Evolutionary conservation across 2,888 invertebrate genomes (phyloP).

Genomic region (Choristoneura rosaceana): DNA sequence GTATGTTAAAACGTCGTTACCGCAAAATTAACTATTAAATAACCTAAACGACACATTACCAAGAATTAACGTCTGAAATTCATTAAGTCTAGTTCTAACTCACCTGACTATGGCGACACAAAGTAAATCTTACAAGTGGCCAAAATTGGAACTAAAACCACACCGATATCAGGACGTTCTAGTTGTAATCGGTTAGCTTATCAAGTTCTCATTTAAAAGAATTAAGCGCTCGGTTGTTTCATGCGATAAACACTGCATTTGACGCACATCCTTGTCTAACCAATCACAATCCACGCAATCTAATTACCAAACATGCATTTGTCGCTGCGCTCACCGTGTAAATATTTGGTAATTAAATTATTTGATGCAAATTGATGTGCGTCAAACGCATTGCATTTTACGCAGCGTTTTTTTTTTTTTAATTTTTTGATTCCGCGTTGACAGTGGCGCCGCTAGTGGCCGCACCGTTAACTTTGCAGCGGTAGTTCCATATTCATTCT

Average conservation of each 20-base stretch:
- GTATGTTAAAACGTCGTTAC: conserved; percentile 30
- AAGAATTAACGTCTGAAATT: conserved; percentile 14
- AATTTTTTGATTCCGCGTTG: not conserved
- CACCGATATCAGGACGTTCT: not conserved
- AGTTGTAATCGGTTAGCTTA: not conserved
- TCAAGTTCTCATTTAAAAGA: not conserved
- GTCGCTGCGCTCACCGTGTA: too few species aligned
- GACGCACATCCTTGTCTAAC: too few species aligned
- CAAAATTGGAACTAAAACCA: conserved; percentile 43
- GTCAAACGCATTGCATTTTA: too few species aligned
- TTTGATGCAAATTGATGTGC: too few species aligned
- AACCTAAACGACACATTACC: conserved; percentile 32
- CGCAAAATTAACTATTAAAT: conserved; percentile 32
- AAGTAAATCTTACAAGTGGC: conserved; percentile 11
- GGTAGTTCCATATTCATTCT: conserved; percentile 52
- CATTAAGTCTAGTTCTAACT: conserved; percentile 47
- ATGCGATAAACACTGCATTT: too few species aligned
- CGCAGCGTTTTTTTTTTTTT: too few species aligned
- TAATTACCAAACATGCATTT: too few species aligned
- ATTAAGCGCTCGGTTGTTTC: not conserved
- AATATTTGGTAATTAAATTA: too few species aligned
- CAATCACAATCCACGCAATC: too few species aligned
- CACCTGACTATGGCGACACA: conserved; percentile 20
- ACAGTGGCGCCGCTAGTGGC: conserved; percentile 7
- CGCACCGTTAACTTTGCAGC: conserved; percentile 44